Conservation (phyloP, 2,797 vertebrate genomes). For the Tiaroga cobitis region DNA sequence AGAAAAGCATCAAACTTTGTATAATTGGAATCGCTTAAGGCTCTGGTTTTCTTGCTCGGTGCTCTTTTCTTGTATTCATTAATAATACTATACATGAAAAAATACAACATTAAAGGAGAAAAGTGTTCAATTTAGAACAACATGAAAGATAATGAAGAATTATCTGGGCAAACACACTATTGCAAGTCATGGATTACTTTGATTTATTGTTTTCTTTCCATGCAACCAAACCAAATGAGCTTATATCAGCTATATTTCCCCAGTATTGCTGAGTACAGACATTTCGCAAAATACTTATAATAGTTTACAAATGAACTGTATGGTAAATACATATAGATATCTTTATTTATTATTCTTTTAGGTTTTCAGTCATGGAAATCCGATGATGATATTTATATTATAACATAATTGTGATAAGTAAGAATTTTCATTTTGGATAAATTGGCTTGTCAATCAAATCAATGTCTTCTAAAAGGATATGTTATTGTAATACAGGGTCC, state of each 20-base stretch:
- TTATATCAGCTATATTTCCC: neutral
- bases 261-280: neutral
- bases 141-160: neutral
- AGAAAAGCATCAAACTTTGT: constrained; percentile 44
- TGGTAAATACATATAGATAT: neutral
- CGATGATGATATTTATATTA: neutral
- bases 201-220: neutral
- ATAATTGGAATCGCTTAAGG: constrained; percentile 38
- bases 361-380: neutral
- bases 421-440: neutral
- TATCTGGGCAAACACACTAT: neutral
- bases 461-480: neutral
- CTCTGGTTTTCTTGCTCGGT: neutral
- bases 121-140: neutral
- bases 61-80: constrained; percentile 35
- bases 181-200: neutral
- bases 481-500: neutral
- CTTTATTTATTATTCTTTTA: neutral
- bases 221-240: neutral
- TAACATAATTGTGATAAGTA: neutral
- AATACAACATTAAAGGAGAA: constrained; percentile 11
- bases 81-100: constrained; percentile 28
- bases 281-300: neutral
- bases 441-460: neutral
- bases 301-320: neutral